Base-by-base conservation (phyloP, 1,140 invertebrate species). In the Drosophila orena region DNA sequence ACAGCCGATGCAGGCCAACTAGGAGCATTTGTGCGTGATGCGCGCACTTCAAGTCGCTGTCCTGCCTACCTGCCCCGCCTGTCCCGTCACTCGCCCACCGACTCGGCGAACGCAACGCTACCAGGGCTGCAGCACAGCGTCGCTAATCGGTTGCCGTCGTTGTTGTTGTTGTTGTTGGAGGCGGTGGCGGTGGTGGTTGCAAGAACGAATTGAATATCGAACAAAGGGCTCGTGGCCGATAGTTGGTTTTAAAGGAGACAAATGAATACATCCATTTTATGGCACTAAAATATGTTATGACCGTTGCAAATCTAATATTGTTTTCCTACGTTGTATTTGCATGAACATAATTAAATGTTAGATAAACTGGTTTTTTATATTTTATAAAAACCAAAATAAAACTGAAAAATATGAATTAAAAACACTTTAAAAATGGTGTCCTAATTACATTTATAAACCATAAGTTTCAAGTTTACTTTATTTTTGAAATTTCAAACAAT, bases 11-110 rank as follows among this genome's bases (percentile, higher is more conserved):
- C 64, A 68, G 60, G 60, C 44, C 27, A 65, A 52, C 60, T 68
- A 68, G 59, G 60, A 64, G 60, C 58, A 46, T 34, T 35, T 70
- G 64, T 66, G 64, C 35, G 64, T 30, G 42, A 70, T 56, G 64
- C 65, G 64, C 64, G 65, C 65, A 70, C 66, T 55, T 69, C 66
- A 70, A 70, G 64, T 65, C 64, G 64, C 43, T 70, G 66, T 70
- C 52, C 66, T 69, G 50, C 22, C 65, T 70, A 70, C 50, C 68
- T 49, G 66, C 37, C 50, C 49, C 59, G 40, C 42, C 37, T 15
- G 14, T 37, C 8, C 62, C 50, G 6, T 34, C 61, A n/a, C 37
- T 47, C 20, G 30, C 37, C 12, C 34, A 44, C 37, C 2, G 10
- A 34, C 47, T 54, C 49, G 17, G 42, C 44, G 61, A 65, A 66